Evolutionary conservation across 2,888 invertebrate species (phyloP), one percentile per base, ranked within the genome.

Genomic region (Drosophila subsilvestris): DNA sequence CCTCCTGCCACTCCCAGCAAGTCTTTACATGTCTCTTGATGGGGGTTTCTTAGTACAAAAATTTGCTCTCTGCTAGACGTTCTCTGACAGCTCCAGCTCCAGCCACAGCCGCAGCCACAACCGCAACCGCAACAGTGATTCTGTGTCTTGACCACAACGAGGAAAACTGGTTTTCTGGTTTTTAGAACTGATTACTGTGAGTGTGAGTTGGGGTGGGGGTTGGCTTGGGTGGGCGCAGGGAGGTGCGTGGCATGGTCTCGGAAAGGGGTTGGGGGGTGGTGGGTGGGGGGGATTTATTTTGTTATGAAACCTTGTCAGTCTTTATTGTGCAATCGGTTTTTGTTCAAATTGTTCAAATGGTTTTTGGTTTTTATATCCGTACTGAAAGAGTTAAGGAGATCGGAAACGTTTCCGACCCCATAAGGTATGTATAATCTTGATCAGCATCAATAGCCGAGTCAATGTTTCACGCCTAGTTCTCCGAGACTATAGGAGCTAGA

Each of bases 291-390:
- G 6, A 45, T 25, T 60, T 81, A 80, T 79, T 81, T 81, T 62
- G 74, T 80, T 84, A 75, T 81, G 84, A 80, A 81, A 84, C 67
- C 75, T 60, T 66, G 71, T 51, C 57, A 62, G 79, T 50, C 62
- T 67, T 70, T 75, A 77, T 79, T 72, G 77, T 84, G 67, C 74
- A 80, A 78, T 66, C 58, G 49, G 25, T 63, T 67, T 77, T n/a
- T n/a, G n/a, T n/a, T n/a, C n/a, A n/a, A n/a, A n/a, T n/a, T 70
- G 75, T 81, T 65, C 72, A 80, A 78, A 63, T 56, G 49, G 25
- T 62, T 62, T 43, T 14, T 12, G 54, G 45, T 54, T 22, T 22
- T 3, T 22, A 22, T 22, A 4, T 4, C 22, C 22, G 2, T 22
- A 3, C 22, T 22, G 3, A 0, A 22, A 22, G 22, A 22, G 22